A percentile compares a stretch with the other conserved stretches of the same genome.
phyloP scores from a whole-genome alignment of 2,888 invertebrate genomes.

The Unio pictorum region DNA sequence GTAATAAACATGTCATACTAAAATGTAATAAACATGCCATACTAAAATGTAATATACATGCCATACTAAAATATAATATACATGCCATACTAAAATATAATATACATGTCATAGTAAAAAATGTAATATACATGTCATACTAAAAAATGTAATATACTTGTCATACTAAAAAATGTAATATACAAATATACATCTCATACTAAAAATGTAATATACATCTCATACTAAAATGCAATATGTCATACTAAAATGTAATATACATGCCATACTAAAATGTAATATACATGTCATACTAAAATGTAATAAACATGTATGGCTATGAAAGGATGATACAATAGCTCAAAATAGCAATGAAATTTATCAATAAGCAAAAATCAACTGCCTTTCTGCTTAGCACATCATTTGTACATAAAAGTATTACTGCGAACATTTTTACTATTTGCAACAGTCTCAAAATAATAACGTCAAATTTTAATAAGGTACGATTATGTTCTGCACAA shows the following conservation, averaged over 20 bases:
- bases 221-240: slow-evolving; percentile 45
- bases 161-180: no score
- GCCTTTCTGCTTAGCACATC: no score
- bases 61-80: no score
- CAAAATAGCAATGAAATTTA: no score
- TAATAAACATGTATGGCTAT: neutral
- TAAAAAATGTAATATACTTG: no score
- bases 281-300: neutral
- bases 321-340: neutral
- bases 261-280: slow-evolving; percentile 43
- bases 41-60: slow-evolving; percentile 44
- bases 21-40: slow-evolving; percentile 20
- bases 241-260: slow-evolving; percentile 45
- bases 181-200: no score
- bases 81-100: slow-evolving; percentile 43
- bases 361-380: no score
- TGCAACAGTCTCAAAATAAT: no score
- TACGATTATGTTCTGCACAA: no score
- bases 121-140: slow-evolving; percentile 8
- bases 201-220: slow-evolving; percentile 23
- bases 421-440: no score
- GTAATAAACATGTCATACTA: slow-evolving; percentile 1
- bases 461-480: no score
- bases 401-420: no score
- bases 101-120: slow-evolving; percentile 13